These are phyloP conservation scores for Diarsia mendica DNA, from an alignment of 2,888 invertebrate species.

Conservation along the genomic window DNA sequence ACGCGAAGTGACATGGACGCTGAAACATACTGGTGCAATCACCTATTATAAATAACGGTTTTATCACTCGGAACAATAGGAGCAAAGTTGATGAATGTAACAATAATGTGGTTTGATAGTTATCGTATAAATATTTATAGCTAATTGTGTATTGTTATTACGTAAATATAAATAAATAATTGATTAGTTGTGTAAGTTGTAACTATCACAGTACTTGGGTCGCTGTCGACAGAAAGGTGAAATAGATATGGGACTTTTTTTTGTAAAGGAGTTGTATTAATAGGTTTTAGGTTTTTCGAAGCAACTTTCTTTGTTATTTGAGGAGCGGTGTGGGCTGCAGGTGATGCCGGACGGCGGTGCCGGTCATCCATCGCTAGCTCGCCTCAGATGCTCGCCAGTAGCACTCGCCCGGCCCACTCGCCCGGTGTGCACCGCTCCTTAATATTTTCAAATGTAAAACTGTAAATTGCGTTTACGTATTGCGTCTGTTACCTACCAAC, in stretches of 20 bases:
- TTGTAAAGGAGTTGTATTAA: constrained; percentile 85
- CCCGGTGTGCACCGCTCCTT: constrained; percentile 52
- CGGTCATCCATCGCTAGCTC: constrained; percentile 29
- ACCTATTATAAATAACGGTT: constrained; percentile 80
- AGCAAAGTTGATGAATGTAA: constrained; percentile 85
- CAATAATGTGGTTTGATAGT: constrained; percentile 89
- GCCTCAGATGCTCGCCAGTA: constrained; percentile 18
- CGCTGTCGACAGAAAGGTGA: constrained; percentile 79
- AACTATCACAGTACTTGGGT: constrained; percentile 88
- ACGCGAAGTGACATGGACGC: constrained; percentile 85
- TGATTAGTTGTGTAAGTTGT: constrained; percentile 89
- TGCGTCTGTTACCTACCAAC: constrained; percentile 80
- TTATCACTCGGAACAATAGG: constrained; percentile 84
- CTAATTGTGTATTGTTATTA: constrained; percentile 91
- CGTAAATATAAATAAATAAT: constrained; percentile 90
- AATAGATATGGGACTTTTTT: constrained; percentile 76
- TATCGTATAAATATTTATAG: constrained; percentile 91
- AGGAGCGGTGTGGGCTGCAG: constrained; percentile 45
- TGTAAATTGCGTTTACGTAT: constrained; percentile 75
- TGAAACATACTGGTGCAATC: constrained; percentile 84
- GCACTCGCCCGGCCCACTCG: constrained; percentile 47
- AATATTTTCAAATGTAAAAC: constrained; percentile 63
- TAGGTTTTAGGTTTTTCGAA: constrained; percentile 77
- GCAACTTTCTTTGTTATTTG: constrained; percentile 70
- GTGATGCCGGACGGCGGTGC: constrained; percentile 40